Evolutionary conservation across 2,113 vertebrate species (phyloP).

Genomic region (Megaceryle torquata): DNA sequence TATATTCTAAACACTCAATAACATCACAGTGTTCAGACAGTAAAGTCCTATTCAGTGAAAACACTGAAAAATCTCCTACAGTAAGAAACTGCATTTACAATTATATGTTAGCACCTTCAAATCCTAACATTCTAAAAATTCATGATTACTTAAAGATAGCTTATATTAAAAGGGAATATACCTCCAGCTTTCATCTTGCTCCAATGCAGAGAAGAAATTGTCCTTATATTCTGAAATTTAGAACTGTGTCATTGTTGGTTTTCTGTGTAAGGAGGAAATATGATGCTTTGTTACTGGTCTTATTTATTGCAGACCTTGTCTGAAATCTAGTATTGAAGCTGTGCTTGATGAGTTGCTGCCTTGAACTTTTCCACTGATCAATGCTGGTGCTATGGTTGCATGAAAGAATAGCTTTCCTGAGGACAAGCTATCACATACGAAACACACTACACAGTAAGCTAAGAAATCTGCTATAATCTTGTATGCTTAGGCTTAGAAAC

Average conservation of each 20-base stretch:
- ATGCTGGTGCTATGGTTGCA: slow-evolving; percentile 72
- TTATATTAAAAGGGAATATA: slow-evolving; percentile 37
- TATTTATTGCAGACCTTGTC: slow-evolving; percentile 82
- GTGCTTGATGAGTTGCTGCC: slow-evolving; percentile 79
- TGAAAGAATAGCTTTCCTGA: slow-evolving; percentile 76
- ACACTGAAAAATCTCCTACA: slow-evolving; percentile 18
- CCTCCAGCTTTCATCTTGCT: slow-evolving; percentile 34
- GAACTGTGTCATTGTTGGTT: slow-evolving; percentile 68
- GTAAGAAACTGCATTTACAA: slow-evolving; percentile 47
- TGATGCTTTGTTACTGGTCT: slow-evolving; percentile 76
- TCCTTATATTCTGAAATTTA: slow-evolving; percentile 68
- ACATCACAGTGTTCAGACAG: neutral
- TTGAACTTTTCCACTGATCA: slow-evolving; percentile 84
- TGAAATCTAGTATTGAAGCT: slow-evolving; percentile 78
- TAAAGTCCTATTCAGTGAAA: neutral
- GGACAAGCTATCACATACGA: slow-evolving; percentile 68
- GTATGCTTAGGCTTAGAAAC: slow-evolving; percentile 57
- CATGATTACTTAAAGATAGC: slow-evolving; percentile 14
- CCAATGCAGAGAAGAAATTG: slow-evolving; percentile 33
- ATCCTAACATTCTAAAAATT: slow-evolving; percentile 38
- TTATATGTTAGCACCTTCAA: slow-evolving; percentile 42
- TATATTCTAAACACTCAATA: slow-evolving; percentile 29
- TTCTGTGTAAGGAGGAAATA: slow-evolving; percentile 75
- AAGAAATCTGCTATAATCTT: slow-evolving; percentile 65
- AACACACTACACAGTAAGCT: slow-evolving; percentile 55